These are phyloP conservation scores for Drepanosiphum platanoidis DNA, from an alignment of 2,888 invertebrate species.

Conservation along the genomic window DNA sequence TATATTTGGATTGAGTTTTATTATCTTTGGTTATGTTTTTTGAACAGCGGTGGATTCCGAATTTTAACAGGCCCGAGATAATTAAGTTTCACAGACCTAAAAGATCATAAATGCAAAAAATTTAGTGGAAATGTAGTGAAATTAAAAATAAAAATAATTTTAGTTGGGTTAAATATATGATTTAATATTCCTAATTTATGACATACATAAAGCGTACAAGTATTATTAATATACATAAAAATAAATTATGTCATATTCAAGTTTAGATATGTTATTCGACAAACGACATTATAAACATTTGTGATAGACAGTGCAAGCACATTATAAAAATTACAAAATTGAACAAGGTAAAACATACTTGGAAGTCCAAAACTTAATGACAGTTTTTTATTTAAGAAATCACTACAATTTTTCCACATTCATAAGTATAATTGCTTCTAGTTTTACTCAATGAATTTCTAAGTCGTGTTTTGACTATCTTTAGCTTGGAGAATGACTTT, in stretches of 20 bases:
- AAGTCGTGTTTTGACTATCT: too few relatives aligned
- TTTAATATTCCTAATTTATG: too few relatives aligned
- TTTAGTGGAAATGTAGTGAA: slow-evolving; percentile 7
- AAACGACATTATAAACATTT: background rate
- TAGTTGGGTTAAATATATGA: too few relatives aligned
- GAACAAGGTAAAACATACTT: background rate
- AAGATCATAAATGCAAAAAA: background rate
- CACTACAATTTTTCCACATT: background rate
- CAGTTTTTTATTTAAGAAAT: slow-evolving; percentile 15
- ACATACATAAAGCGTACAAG: too few relatives aligned
- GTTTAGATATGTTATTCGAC: background rate
- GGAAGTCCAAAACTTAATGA: slow-evolving; percentile 10
- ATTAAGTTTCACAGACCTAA: background rate
- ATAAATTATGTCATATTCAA: background rate
- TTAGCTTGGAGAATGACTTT: too few relatives aligned
- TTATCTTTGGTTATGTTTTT: too few relatives aligned
- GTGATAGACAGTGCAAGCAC: background rate
- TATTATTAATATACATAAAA: too few relatives aligned
- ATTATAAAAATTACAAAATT: slow-evolving; percentile 9
- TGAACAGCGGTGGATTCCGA: background rate
- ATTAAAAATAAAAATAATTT: background rate
- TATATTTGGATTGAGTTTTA: too few relatives aligned
- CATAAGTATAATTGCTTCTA: background rate
- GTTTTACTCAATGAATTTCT: too few relatives aligned
- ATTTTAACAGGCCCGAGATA: slow-evolving; percentile 5